Evolutionary conservation across 2,797 vertebrate genomes (phyloP).

Genomic region (Melanotaenia parkinsoni): DNA sequence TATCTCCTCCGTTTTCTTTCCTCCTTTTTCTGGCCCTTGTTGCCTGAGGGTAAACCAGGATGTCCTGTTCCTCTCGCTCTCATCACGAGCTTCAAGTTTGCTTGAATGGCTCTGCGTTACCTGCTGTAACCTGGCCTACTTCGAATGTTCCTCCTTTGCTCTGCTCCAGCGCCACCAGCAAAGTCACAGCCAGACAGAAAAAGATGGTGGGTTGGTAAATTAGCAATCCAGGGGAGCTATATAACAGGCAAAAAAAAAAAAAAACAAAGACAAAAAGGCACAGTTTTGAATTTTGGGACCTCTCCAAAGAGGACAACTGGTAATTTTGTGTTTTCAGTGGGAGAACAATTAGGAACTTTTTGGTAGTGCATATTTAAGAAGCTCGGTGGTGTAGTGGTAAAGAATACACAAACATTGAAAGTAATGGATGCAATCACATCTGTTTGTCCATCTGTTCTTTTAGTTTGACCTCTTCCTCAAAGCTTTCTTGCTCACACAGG

Average conservation of each 20-base stretch:
- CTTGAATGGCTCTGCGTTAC: slow-evolving; percentile 67
- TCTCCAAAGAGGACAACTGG: not conserved
- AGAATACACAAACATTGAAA: not conserved
- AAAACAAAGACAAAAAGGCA: slow-evolving; percentile 10
- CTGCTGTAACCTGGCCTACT: slow-evolving; percentile 78
- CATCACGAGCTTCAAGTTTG: slow-evolving; percentile 53
- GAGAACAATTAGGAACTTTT: not conserved
- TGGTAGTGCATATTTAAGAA: not conserved
- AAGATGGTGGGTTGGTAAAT: slow-evolving; percentile 48
- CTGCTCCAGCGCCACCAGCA: slow-evolving; percentile 63
- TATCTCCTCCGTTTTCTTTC: not conserved
- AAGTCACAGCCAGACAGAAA: slow-evolving; percentile 63
- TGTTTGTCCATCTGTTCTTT: slow-evolving; percentile 34
- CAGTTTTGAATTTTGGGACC: slow-evolving; percentile 10
- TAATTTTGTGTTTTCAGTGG: not conserved
- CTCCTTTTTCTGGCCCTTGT: slow-evolving; percentile 3
- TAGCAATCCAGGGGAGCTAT: slow-evolving; percentile 33
- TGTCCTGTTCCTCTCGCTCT: slow-evolving; percentile 61
- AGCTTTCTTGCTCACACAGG: not conserved
- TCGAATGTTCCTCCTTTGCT: slow-evolving; percentile 57
- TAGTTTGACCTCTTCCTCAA: not conserved
- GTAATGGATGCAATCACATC: slow-evolving; percentile 10
- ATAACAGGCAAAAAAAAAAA: slow-evolving; percentile 3
- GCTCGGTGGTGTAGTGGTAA: not conserved
- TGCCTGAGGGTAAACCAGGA: slow-evolving; percentile 56